Percentiles rank a stretch among this genome's conserved stretches.
Evolutionary conservation across 2,113 vertebrate species (phyloP).

Genomic region (Dicrurus megarhynchus): DNA sequence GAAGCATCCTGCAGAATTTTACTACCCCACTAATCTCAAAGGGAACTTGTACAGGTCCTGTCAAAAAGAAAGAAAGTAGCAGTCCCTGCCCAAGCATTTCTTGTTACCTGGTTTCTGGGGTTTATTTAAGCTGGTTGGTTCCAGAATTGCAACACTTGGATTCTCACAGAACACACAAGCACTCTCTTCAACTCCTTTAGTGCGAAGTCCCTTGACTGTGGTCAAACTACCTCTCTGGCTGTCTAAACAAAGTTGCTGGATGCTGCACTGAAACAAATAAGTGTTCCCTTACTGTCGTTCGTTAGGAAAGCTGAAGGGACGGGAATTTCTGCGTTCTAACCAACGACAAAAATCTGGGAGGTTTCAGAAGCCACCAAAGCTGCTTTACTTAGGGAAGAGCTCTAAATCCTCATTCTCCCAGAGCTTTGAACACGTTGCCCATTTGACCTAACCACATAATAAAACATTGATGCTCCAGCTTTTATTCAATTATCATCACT

Average conservation of each 20-base stretch:
- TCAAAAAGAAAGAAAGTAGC: not conserved
- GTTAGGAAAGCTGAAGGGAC: not conserved
- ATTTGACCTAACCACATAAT: not conserved
- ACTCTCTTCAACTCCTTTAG: not conserved
- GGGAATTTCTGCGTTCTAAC: not conserved
- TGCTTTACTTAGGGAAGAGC: not conserved
- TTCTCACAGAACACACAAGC: not conserved
- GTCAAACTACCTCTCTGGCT: not conserved
- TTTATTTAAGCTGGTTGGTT: not conserved
- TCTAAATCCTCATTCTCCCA: not conserved
- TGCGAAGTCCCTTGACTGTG: not conserved
- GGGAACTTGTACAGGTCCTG: not conserved
- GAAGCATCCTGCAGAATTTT: not conserved
- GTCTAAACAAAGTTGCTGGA: not conserved
- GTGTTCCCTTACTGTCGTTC: not conserved
- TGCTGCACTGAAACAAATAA: not conserved
- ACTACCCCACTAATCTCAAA: not conserved
- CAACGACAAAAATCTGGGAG: not conserved
- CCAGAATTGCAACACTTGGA: not conserved
- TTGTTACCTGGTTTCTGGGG: not conserved
- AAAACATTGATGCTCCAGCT: not conserved
- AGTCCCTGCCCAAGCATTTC: not conserved
- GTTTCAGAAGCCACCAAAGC: not conserved
- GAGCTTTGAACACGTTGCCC: not conserved
- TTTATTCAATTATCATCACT: not conserved